phyloP scores from a whole-genome alignment of 2,888 invertebrate genomes.

The Drosophila anceps region DNA sequence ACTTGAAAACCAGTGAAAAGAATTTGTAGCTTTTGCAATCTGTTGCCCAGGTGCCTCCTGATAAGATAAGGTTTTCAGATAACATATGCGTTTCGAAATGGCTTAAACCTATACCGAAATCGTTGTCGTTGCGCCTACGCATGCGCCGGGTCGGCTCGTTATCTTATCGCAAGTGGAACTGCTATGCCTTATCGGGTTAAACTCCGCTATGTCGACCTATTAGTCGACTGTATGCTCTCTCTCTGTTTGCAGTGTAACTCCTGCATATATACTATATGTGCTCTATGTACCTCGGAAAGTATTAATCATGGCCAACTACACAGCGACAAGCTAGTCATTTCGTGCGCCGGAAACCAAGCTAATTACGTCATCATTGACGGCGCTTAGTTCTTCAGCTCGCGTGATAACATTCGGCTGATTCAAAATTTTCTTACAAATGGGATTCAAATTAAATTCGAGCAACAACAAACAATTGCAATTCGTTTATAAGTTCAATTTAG shows the following conservation, averaged over 20 bases:
- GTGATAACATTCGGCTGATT: conserved; percentile 17
- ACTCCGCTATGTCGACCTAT: conserved; percentile 10
- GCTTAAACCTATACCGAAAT: conserved; percentile 49
- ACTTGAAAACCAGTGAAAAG: conserved; percentile 29
- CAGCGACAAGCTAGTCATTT: conserved; percentile 29
- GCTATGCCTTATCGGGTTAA: conserved; percentile 21
- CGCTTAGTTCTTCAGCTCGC: conserved; percentile 32
- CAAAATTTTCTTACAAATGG: background rate
- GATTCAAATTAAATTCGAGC: conserved; percentile 8
- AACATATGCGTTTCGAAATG: conserved; percentile 67
- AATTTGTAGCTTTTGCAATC: conserved; percentile 80
- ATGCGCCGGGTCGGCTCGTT: conserved; percentile 20
- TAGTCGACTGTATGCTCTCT: conserved; percentile 9
- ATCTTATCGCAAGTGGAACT: conserved; percentile 50
- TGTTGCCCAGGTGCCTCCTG: conserved; percentile 23
- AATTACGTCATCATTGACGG: conserved; percentile 45
- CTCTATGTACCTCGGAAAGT: conserved; percentile 8
- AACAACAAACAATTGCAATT: conserved; percentile 10
- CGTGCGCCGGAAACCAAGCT: conserved; percentile 40
- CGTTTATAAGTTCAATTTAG: conserved; percentile 18
- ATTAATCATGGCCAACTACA: conserved; percentile 57
- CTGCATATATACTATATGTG: conserved; percentile 11
- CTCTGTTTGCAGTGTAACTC: conserved; percentile 1
- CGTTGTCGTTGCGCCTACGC: conserved; percentile 46
- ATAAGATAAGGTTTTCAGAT: conserved; percentile 59